Evolutionary conservation across 2,797 vertebrate species (phyloP).

Genomic region (Loriculus beryllinus): DNA sequence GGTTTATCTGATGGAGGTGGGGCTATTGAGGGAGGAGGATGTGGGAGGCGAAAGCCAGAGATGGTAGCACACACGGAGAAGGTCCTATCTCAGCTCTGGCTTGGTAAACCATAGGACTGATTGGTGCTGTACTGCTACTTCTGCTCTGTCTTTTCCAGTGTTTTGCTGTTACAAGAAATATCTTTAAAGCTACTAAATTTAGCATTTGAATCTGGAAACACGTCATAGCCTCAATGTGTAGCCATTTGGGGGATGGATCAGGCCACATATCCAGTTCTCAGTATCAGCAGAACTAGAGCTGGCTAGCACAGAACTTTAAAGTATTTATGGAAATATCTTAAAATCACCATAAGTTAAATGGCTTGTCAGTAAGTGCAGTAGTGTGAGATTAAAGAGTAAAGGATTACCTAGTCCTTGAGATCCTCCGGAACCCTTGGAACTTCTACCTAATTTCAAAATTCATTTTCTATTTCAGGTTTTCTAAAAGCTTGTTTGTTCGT

Average conservation of each 20-base stretch:
- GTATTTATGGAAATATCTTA: neutral
- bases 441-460: neutral
- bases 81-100: neutral
- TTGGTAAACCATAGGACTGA: neutral
- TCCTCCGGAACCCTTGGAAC: neutral
- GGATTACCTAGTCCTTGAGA: neutral
- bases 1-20: neutral
- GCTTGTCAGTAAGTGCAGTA: neutral
- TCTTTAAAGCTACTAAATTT: neutral
- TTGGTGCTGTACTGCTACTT: neutral
- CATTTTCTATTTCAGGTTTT: neutral
- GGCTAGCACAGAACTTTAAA: neutral
- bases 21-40: neutral
- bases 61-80: accelerated
- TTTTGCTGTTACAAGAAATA: neutral
- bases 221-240: neutral
- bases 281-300: neutral
- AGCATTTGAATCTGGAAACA: neutral
- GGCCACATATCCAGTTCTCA: neutral
- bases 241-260: neutral
- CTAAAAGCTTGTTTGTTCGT: neutral
- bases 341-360: neutral
- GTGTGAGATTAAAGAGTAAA: neutral
- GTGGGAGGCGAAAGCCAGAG: neutral
- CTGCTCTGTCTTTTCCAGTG: neutral